Evolutionary conservation across 2,797 vertebrate species (phyloP).

Genomic region (Manis javanica): DNA sequence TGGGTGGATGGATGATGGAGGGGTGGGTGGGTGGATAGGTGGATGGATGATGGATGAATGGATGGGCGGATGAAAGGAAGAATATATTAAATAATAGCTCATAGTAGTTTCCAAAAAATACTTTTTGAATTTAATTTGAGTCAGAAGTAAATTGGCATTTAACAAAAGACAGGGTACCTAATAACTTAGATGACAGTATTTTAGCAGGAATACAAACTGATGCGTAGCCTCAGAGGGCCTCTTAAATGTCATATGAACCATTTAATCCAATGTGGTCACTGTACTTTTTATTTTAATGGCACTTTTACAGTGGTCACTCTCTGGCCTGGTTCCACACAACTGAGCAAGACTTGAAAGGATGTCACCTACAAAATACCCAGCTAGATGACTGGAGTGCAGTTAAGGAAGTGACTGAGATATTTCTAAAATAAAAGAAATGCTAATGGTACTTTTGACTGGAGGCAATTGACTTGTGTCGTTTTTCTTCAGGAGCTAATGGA

Average conservation of each 20-base stretch:
- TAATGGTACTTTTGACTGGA: neutral
- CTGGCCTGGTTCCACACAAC: conserved; percentile 7
- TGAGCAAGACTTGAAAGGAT: neutral
- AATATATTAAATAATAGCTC: neutral
- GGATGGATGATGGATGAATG: neutral
- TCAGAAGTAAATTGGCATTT: neutral
- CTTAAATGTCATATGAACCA: neutral
- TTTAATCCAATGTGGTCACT: neutral
- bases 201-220: neutral
- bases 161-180: neutral
- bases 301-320: neutral
- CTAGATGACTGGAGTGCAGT: neutral
- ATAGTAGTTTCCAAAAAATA: neutral
- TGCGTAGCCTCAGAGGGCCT: neutral
- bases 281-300: neutral
- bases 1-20: fast-evolving
- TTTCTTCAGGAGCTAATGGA: neutral
- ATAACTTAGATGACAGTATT: neutral
- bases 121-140: neutral
- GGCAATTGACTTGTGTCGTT: neutral
- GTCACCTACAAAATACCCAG: neutral
- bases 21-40: too few species aligned
- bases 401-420: neutral
- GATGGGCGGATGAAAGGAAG: neutral
- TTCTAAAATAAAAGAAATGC: conserved; percentile 38